Base-by-base conservation (phyloP, 2,888 invertebrate species). In the Drosophila subsilvestris region DNA sequence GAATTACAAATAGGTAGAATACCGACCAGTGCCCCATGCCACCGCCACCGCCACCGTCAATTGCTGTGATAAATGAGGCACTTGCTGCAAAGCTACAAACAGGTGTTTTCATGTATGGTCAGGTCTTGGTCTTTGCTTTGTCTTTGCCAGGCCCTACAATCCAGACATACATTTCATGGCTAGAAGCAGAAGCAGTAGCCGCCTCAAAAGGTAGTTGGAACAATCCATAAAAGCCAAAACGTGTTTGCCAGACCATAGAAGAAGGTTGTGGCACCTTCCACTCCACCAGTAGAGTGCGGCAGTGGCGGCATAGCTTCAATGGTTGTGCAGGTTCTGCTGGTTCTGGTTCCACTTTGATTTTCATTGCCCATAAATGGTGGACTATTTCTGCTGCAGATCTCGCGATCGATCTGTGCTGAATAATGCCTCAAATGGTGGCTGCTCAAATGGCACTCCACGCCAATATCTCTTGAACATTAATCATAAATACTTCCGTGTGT, bases 11-110 rank as follows among this genome's bases (percentile, higher is more conserved):
- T 62, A 69, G 20, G 44, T 45, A 29, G 47, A 44, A 57, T 61
- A 27, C 57, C 49, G 10, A 27, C 57, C 49, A 10, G 2, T 37
- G 37, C 37, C 37, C 49, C 22, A 14, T 12, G 10, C 10, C 29
- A 8, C 3, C 10, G 10, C 3, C 9, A 1, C 27, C 8, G 62
- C 68, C 73, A 70, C 25, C 14, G 75, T 71, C 83, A 85, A 82
- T 85, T 79, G 87, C 68, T 79, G 72, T 76, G 79, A 79, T 87
- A 84, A 87, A 85, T 65, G 75, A 74, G 67, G 60, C 68, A 81
- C 76, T 78, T 78, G 87, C 79, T 81, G 63, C 63, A 42, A 60
- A 56, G 47, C 74, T 63, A 72, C 87, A 76, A 78, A 79, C 87
- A 85, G 81, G 81, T 84, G 75, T 55, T 22, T 37, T 37, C 65